Evolutionary conservation across 2,888 invertebrate species (phyloP), one percentile per base, ranked within the genome.

Genomic region (Ellobium chinense): DNA sequence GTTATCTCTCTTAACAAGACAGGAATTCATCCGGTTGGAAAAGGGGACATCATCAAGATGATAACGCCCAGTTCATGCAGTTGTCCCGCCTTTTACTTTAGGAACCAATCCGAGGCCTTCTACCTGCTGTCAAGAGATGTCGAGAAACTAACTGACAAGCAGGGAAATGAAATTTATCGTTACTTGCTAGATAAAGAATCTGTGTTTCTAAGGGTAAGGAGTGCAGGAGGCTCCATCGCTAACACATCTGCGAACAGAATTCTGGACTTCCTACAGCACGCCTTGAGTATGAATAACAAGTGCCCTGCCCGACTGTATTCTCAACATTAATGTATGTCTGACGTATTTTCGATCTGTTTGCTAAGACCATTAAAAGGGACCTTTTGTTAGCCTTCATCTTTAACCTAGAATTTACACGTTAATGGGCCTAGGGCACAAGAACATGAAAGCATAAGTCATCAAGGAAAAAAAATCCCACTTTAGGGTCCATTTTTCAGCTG

Each of bases 131-230:
- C 78, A 27, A 31, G 74, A 5, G 63, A 83, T 24, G 70, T 78
- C 4, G 70, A 78, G 39, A 75, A 27, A 21, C 63, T 80, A 7
- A 65, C 78, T 2, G 80, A 80, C 78, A 69, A 58, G 1, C 24
- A 74, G 46, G 80, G 80, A 68, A 54, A 37, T 24, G 9, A 21
- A 46, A 63, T 69, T 72, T 60, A 65, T 24, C 62, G 39, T 1
- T 79, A 82, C 31, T 7, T 82, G 34, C 46, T 79, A 58, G 82
- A 82, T 39, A 70, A 79, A 29, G 46, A 79, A 12, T 69, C 82
- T 0, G 7, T 24, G 2, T 70, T 82, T 34, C 39, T 82, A n/a
- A 76, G 60, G 14, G 74, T 72, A 12, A 31, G 36, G 1, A 24
- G 27, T 46, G 36, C 46, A n/a, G 73, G n/a, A n/a, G 54, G 18